Evolutionary conservation across 2,888 invertebrate genomes (phyloP), one percentile per base, ranked within the genome.

Genomic region (Acrobeloides nanus): DNA sequence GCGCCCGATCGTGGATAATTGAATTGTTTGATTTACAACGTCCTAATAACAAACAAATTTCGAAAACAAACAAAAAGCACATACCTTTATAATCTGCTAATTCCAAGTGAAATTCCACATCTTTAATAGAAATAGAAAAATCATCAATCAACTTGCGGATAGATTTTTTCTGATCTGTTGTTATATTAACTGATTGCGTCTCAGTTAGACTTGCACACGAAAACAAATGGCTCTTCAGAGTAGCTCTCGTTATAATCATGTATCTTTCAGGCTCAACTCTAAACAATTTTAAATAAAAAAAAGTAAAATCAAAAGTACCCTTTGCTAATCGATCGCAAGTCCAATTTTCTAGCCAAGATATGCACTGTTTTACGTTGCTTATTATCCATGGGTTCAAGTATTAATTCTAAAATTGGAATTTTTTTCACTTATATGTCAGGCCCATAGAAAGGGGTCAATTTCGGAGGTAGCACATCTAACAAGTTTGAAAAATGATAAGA

Each of bases 361-460:
- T 64, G 64, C 8, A 59, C 35, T 17, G 51, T 37, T 39, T 57
- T 57, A n/a, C 64, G 47, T 20, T 56, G 29, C 1, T 55, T 52
- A 8, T 53, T 42, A 7, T 32, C 23, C 61, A 62, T 57, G 3
- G 53, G 33, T 3, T 42, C 39, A 39, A 53, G 20, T 15, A 17
- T 21, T 18, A 53, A 26, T 25, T 53, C 54, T 53, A 41, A 0
- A 53, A 37, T n/a, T n/a, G n/a, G n/a, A n/a, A n/a, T n/a, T n/a
- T n/a, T n/a, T n/a, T n/a, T n/a, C n/a, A n/a, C n/a, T n/a, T n/a
- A n/a, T n/a, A n/a, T n/a, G n/a, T n/a, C n/a, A n/a, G n/a, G n/a
- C n/a, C n/a, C n/a, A n/a, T n/a, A n/a, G n/a, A n/a, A n/a, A n/a
- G n/a, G n/a, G n/a, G n/a, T n/a, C n/a, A n/a, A n/a, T n/a, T n/a